Conservation (phyloP, 2,888 invertebrate genomes). For the Parnassius smintheus region DNA sequence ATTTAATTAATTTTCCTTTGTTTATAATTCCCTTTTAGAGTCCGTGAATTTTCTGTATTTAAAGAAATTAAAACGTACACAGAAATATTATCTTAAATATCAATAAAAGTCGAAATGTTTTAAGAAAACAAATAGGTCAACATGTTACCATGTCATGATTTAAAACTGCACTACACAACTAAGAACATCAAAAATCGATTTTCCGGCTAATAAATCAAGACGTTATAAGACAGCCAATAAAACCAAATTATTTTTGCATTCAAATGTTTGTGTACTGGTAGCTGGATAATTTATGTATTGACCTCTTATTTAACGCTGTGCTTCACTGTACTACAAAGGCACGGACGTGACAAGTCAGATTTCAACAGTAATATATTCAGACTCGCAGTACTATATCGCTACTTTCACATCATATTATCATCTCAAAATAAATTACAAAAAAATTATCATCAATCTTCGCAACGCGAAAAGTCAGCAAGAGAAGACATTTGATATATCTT, state of each 20-base stretch:
- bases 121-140: background rate
- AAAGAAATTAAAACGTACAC: no score
- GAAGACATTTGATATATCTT: constrained; percentile 69
- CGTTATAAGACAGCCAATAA: no score
- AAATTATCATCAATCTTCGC: constrained; percentile 63
- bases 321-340: constrained; percentile 32
- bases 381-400: constrained; percentile 45
- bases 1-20: no score
- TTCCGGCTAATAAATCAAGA: no score
- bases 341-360: constrained; percentile 61
- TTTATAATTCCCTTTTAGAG: no score
- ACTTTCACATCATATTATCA: constrained; percentile 50
- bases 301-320: constrained; percentile 32
- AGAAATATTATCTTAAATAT: no score
- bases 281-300: constrained; percentile 15
- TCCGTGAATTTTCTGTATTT: no score
- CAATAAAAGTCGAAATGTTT: background rate
- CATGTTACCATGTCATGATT: no score
- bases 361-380: constrained; percentile 29
- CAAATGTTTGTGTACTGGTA: background rate
- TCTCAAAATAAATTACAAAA: constrained; percentile 47
- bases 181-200: no score
- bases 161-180: no score
- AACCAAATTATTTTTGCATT: no score
- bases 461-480: constrained; percentile 54